Percentiles rank a stretch among this genome's conserved stretches.
phyloP scores from a whole-genome alignment of 2,888 invertebrate genomes.

The Coleophora deauratella region DNA sequence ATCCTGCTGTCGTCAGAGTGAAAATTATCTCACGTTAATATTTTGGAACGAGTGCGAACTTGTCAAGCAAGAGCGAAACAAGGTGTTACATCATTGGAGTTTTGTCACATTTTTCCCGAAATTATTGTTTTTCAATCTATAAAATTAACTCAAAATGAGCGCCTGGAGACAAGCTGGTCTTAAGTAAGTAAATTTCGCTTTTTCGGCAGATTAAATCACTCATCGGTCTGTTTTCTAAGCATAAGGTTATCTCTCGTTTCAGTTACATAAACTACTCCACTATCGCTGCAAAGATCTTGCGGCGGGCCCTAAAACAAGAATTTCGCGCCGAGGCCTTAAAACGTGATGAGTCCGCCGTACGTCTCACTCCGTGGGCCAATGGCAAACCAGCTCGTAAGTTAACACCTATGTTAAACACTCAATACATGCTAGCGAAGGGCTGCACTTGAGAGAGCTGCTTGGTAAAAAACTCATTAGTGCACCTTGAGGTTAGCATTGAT shows the following conservation, averaged over 20 bases:
- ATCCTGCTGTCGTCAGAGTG: no score
- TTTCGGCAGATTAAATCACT: neutral
- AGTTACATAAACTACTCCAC: constrained; percentile 98
- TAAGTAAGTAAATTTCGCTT: constrained; percentile 76
- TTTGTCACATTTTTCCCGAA: constrained; percentile 14
- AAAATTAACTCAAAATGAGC: constrained; percentile 70
- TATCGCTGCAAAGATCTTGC: constrained; percentile 89
- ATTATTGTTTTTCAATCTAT: neutral
- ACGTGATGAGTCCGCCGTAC: constrained; percentile 83
- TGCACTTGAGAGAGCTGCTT: no score
- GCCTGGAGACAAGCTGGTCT: constrained; percentile 90
- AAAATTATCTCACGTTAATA: no score
- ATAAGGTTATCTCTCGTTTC: constrained; percentile 24
- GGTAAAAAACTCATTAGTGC: neutral
- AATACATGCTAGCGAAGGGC: no score
- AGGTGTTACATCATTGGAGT: constrained; percentile 37
- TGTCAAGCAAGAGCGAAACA: no score
- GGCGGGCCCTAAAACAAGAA: constrained; percentile 86
- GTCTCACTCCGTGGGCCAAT: constrained; percentile 90
- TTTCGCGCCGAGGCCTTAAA: constrained; percentile 82
- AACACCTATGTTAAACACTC: neutral
- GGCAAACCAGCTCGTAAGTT: constrained; percentile 90
- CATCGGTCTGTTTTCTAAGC: neutral
- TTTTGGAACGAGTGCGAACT: no score
- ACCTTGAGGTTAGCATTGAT: neutral